Evolutionary conservation across 2,113 vertebrate species (phyloP).

Genomic region (Malurus cyaneus): DNA sequence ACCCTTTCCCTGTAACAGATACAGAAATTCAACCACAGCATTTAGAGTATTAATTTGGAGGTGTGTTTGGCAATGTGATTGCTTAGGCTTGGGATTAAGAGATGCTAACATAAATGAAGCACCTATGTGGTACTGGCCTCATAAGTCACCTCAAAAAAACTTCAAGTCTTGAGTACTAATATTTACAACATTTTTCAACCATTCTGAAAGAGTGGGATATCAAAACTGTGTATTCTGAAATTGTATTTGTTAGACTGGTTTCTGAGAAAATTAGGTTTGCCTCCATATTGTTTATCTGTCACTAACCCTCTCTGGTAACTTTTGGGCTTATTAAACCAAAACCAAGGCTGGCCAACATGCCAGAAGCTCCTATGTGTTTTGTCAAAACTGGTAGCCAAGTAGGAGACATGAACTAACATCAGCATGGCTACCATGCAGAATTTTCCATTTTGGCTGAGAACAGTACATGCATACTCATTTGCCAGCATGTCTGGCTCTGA

Average conservation of each 20-base stretch:
- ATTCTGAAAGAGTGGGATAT: background rate
- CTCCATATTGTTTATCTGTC: background rate
- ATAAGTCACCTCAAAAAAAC: background rate
- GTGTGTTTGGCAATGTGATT: fast-evolving
- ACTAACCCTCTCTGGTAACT: background rate
- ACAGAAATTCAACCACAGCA: background rate
- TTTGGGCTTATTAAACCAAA: background rate
- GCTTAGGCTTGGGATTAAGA: background rate
- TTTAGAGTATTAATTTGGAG: background rate
- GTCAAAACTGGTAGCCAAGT: background rate
- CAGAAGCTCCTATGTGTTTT: background rate
- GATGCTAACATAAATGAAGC: background rate
- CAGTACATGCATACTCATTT: background rate
- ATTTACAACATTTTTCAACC: background rate
- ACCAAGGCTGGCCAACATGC: background rate
- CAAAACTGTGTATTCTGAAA: background rate
- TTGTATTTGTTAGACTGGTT: background rate
- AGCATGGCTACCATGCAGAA: background rate
- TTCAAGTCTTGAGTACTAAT: background rate
- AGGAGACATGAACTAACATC: background rate
- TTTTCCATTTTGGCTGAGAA: background rate
- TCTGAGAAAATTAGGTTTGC: background rate
- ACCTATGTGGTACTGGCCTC: background rate
- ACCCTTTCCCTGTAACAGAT: background rate
- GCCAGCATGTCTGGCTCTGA: background rate